Base-by-base conservation (phyloP, 2,797 vertebrate species). In the Geotria australis region DNA sequence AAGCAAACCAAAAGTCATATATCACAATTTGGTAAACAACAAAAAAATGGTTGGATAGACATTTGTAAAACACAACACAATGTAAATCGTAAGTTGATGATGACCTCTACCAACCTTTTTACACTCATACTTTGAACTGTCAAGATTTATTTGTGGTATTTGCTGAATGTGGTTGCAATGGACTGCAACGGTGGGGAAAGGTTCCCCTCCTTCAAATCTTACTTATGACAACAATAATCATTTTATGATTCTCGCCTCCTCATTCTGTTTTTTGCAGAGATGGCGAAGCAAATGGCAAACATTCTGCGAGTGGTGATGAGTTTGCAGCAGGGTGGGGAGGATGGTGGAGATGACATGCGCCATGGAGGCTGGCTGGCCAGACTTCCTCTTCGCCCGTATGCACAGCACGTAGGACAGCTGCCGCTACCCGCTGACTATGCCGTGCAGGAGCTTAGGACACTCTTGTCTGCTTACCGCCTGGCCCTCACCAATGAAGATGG, bases 371-470 rank as follows among this genome's bases (percentile, higher is more conserved):
- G 76, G 77, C 24, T 58, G 68, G 47, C 71, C 68, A 57, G 66
- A 57, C 5, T 64, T 82, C 80, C 83, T 0, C 67, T 85, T 6
- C 68, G 73, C 48, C 75, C 79, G 53, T 71, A 93, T 10, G 85
- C 77, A 1, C 82, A 81, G 1, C 79, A 82, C 69, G 73, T 94
- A 9, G 75, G 76, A 7, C 77, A 77, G 6, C 77, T 96, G 56
- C 85, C 88, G 6, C 80, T 96, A 85, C 88, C 88, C 0, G 88
- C 94, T 67, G 86, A 96, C 69, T 96, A 96, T 7, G 76, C 80
- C 46, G 67, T 96, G 71, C 85, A 94, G 65, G 88, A 96, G 67
- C 79, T 96, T n/a, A 74, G 84, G 1, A 69, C 75, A 58, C 83
- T 96, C 64, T 89, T 82, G 1, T 81, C 83, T 69, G 76, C 78